These are phyloP conservation scores for Cryptophagus acutangulus DNA, from an alignment of 2,888 invertebrate genomes.

Conservation along the genomic window DNA sequence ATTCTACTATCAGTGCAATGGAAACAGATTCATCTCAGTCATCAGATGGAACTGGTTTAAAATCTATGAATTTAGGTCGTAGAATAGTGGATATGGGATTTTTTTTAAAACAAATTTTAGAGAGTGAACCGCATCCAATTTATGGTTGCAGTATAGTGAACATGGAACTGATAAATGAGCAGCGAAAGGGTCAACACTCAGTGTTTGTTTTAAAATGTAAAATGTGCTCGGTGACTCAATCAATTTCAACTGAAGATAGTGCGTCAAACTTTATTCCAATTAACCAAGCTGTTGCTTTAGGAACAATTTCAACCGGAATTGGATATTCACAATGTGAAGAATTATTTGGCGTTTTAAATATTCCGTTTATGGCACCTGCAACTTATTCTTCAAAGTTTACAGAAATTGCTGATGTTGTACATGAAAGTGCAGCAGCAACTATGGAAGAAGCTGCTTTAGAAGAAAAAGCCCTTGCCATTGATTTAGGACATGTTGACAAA, in stretches of 20 bases:
- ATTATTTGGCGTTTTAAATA: not conserved
- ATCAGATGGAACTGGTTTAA: too few species aligned
- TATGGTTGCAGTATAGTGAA: too few species aligned
- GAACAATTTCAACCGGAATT: not conserved
- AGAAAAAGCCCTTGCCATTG: constrained; percentile 22
- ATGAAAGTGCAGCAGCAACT: constrained; percentile 1
- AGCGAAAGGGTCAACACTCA: too few species aligned
- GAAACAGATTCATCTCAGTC: too few species aligned
- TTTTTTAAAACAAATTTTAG: too few species aligned
- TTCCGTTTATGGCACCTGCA: not conserved
- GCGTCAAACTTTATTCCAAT: not conserved
- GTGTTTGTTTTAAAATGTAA: too few species aligned
- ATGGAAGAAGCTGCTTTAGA: constrained; percentile 19
- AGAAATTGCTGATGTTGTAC: constrained; percentile 1
- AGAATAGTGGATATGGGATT: too few species aligned
- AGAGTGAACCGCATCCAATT: too few species aligned
- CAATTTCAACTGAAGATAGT: not conserved
- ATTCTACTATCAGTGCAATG: too few species aligned
- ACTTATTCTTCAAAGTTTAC: not conserved
- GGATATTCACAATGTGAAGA: not conserved
- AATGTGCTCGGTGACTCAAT: not conserved
- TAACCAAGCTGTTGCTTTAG: not conserved
- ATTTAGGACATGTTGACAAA: constrained; percentile 22
- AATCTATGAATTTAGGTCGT: too few species aligned
- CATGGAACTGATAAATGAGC: too few species aligned